These are phyloP conservation scores for Falco cherrug DNA, from an alignment of 2,797 vertebrate species.

Conservation along the genomic window DNA sequence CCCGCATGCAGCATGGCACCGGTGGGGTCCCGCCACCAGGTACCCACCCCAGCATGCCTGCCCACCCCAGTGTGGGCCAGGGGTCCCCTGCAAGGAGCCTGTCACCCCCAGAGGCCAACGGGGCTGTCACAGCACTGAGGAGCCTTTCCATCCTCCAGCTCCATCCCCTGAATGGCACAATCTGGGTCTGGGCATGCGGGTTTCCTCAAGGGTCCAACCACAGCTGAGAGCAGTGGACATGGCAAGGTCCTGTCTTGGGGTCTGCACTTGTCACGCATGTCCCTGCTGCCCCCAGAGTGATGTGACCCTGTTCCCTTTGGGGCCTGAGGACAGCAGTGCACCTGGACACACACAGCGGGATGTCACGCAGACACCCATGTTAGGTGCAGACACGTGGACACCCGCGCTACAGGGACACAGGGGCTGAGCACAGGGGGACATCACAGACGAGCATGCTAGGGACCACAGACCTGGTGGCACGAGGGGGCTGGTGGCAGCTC, in stretches of 20 bases:
- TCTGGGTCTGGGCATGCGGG: fast-evolving
- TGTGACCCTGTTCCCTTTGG: fast-evolving
- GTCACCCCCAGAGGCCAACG: neutral
- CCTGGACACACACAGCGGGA: neutral
- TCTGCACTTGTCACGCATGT: neutral
- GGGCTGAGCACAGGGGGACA: neutral
- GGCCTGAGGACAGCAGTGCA: neutral
- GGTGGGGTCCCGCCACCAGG: neutral
- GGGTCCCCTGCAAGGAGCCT: neutral
- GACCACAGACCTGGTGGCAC: neutral
- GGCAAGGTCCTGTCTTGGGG: neutral
- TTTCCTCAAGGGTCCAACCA: fast-evolving
- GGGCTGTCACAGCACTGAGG: neutral
- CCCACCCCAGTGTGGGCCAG: fast-evolving
- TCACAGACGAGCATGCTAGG: fast-evolving
- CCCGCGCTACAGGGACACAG: fast-evolving
- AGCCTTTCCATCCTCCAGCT: neutral
- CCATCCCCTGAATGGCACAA: neutral
- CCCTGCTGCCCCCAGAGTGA: neutral
- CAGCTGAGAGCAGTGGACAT: fast-evolving
- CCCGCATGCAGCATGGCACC: neutral
- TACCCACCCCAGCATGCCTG: neutral
- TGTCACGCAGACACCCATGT: fast-evolving
- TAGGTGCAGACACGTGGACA: fast-evolving
- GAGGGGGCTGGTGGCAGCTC: fast-evolving